These are phyloP conservation scores for Ips typographus DNA, from an alignment of 1,140 invertebrate species.

Conservation along the genomic window DNA sequence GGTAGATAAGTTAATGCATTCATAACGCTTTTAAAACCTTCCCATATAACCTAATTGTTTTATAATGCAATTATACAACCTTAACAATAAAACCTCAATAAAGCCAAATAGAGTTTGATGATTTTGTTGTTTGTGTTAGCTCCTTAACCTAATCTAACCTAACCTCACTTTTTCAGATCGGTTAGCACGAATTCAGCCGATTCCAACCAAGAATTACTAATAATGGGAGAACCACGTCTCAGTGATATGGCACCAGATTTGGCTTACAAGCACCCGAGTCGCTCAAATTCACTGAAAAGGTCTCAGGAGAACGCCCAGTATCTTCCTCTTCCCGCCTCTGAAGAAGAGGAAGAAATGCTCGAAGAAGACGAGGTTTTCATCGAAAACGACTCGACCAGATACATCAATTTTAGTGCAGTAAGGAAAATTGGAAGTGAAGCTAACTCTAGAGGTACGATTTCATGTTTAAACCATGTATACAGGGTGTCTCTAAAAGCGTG, in stretches of 20 bases:
- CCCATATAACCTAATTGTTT: too few species aligned
- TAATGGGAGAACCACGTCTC: slow-evolving; percentile 59
- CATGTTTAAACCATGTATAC: background rate
- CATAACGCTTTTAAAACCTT: too few species aligned
- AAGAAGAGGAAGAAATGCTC: slow-evolving; percentile 28
- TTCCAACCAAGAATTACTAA: slow-evolving; percentile 56
- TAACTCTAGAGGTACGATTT: slow-evolving; percentile 16
- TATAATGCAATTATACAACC: too few species aligned
- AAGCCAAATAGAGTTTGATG: too few species aligned
- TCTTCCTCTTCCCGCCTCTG: slow-evolving; percentile 45
- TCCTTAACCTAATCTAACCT: too few species aligned
- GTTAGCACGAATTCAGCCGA: slow-evolving; percentile 58
- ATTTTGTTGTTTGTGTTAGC: too few species aligned
- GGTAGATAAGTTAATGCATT: too few species aligned
- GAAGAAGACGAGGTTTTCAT: slow-evolving; percentile 52
- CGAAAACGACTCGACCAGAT: slow-evolving; percentile 52
- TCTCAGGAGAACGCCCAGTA: slow-evolving; percentile 48
- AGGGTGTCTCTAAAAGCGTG: background rate
- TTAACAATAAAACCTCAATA: too few species aligned
- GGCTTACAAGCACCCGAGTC: slow-evolving; percentile 45
- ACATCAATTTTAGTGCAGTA: slow-evolving; percentile 57
- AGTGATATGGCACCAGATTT: slow-evolving; percentile 60
- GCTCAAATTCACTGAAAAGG: slow-evolving; percentile 46
- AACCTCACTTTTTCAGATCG: slow-evolving; percentile 51
- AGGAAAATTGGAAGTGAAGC: slow-evolving; percentile 46